Evolutionary conservation across 2,113 vertebrate species (phyloP), one percentile per base, ranked within the genome.

Genomic region (mouse (Mus musculus)): DNA sequence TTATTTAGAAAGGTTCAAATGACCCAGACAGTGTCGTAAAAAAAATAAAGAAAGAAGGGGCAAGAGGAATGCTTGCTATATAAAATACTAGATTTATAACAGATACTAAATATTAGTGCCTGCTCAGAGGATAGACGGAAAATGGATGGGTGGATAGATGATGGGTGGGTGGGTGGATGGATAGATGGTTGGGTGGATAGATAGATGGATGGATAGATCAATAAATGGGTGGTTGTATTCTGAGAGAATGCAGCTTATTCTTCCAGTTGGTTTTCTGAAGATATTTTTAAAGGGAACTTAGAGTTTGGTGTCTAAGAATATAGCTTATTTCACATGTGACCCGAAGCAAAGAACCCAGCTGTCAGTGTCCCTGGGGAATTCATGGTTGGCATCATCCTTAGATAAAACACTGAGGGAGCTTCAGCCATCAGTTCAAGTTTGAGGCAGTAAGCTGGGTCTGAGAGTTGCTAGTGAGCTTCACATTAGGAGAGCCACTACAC

Each of bases 281-380:
- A 49, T 72, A 4, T 78, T 93, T 92, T 72, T 65, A 52, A 22
- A 76, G 49, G 69, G n/a, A 85, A 9, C 52, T 81, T 86, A 0
- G 94, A 46, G 30, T 88, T 92, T 76, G 0, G 0, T 89, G 9
- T 93, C 88, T 14, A 67, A 46, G 46, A 59, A 69, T 49, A 85
- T 36, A 75, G 56, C n/a, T 93, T 82, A 89, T 88, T 56, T 94
- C 76, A 56, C 65, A 24, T n/a, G 69, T 84, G 82, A 89, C 89
- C 89, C 59, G 82, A 95, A 59, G 69, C 17, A 88, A 17, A 59
- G 73, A 91, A 39, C 24, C 63, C 46, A 42, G 56, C 42, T 61
- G 22, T 59, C 82, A 78, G 69, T n/a, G 11, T 72, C 65, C 49
- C 56, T 77, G 26, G 7, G 75, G 20, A 84, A 6, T 30, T 20